Evolutionary conservation across 2,113 vertebrate genomes (phyloP).

Genomic region (Podarcis muralis): DNA sequence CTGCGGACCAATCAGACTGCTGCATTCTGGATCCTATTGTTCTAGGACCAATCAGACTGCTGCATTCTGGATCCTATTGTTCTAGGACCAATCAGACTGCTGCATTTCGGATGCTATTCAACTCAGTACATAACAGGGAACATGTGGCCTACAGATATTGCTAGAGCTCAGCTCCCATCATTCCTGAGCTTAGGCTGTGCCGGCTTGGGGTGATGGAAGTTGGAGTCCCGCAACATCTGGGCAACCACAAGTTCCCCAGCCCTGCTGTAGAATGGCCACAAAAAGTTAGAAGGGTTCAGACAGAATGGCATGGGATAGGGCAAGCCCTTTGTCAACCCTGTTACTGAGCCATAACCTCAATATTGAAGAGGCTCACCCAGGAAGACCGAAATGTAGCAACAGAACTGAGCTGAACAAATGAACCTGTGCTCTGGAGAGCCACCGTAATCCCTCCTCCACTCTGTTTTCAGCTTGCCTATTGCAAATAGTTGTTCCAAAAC

Average conservation of each 20-base stretch:
- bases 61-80: no score
- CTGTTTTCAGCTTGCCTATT: background rate
- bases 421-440: background rate
- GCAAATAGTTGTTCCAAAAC: background rate
- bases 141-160: background rate
- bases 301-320: background rate
- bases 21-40: no score
- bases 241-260: background rate
- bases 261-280: background rate
- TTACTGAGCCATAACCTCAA: background rate
- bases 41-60: no score
- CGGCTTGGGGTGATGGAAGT: background rate
- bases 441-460: background rate
- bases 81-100: no score
- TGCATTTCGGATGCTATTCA: no score
- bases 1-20: no score
- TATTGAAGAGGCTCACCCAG: background rate
- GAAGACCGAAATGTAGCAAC: background rate
- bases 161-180: background rate
- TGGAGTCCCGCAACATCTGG: background rate
- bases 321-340: background rate
- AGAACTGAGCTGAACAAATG: background rate
- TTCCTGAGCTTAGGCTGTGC: background rate
- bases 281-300: background rate
- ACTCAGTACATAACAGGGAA: background rate